These are phyloP conservation scores for Anser cygnoides DNA, from an alignment of 2,113 vertebrate species.

Conservation along the genomic window DNA sequence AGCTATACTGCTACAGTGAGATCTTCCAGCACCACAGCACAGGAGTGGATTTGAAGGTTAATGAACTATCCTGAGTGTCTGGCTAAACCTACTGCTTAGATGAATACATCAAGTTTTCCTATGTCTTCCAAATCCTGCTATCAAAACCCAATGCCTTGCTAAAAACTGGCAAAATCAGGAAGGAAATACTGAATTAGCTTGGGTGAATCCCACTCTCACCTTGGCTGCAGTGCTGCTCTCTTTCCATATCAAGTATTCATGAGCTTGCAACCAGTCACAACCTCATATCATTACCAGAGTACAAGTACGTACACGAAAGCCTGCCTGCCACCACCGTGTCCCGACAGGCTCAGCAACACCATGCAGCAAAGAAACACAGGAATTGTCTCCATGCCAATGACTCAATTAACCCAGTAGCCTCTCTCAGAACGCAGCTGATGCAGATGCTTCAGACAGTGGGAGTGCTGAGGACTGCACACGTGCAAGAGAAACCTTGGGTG, in stretches of 20 bases:
- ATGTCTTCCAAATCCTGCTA: background rate
- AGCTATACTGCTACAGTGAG: background rate
- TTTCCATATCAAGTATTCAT: conserved; percentile 46
- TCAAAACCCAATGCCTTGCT: background rate
- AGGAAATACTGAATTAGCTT: background rate
- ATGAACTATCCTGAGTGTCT: background rate
- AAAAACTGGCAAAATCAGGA: background rate
- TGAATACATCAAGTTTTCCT: background rate
- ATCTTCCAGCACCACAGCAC: background rate
- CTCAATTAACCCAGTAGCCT: background rate
- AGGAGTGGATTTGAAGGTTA: background rate
- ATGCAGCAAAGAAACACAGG: background rate
- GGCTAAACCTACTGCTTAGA: background rate
- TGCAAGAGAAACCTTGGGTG: background rate
- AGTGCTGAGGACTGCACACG: fast-evolving
- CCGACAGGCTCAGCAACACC: background rate
- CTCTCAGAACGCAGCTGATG: background rate
- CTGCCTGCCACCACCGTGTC: background rate
- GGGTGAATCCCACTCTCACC: background rate
- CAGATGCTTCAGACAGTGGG: background rate
- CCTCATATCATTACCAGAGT: background rate
- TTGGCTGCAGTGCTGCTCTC: background rate
- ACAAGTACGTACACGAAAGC: background rate
- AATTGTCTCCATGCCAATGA: background rate
- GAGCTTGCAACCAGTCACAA: background rate